A percentile compares a stretch with the other conserved stretches of the same genome.
Conservation (phyloP, 2,888 invertebrate genomes). For the Tenthredo livida region DNA sequence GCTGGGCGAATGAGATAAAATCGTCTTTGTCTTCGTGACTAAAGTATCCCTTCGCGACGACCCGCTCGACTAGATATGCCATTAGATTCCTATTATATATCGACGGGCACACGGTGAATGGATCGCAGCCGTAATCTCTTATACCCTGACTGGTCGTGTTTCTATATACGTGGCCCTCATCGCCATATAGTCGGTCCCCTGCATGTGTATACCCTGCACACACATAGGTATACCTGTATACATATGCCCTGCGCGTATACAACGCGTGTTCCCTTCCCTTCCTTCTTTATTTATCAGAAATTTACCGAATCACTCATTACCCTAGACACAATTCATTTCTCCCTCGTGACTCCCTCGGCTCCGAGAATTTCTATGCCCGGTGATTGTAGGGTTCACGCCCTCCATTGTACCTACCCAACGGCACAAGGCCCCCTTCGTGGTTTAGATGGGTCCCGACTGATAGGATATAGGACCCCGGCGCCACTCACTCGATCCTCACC, state of each 20-base stretch:
- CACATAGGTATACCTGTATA: too few species aligned
- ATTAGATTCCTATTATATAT: constrained; percentile 46
- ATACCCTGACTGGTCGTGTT: constrained; percentile 5
- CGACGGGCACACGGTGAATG: not conserved
- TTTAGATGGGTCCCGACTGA: constrained; percentile 54
- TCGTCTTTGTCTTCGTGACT: constrained; percentile 38
- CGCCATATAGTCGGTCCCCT: not conserved
- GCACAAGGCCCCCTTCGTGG: constrained; percentile 48
- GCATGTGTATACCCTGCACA: too few species aligned
- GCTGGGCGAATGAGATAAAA: constrained; percentile 13
- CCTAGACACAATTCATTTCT: constrained; percentile 54
- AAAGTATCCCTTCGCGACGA: not conserved
- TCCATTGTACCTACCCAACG: constrained; percentile 52
- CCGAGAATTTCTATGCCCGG: constrained; percentile 53
- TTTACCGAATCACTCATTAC: constrained; percentile 56
- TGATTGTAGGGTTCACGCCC: constrained; percentile 55
- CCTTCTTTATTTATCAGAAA: constrained; percentile 53
- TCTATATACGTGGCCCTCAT: not conserved
- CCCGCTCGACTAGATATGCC: constrained; percentile 5
- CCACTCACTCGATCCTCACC: constrained; percentile 51
- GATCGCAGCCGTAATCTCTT: constrained; percentile 22
- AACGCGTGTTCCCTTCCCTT: not conserved
- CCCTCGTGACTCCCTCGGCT: constrained; percentile 37
- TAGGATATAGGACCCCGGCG: constrained; percentile 50
- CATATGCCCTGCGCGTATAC: too few species aligned